phyloP scores from a whole-genome alignment of 1,140 invertebrate species.

The Eriocheir sinensis region DNA sequence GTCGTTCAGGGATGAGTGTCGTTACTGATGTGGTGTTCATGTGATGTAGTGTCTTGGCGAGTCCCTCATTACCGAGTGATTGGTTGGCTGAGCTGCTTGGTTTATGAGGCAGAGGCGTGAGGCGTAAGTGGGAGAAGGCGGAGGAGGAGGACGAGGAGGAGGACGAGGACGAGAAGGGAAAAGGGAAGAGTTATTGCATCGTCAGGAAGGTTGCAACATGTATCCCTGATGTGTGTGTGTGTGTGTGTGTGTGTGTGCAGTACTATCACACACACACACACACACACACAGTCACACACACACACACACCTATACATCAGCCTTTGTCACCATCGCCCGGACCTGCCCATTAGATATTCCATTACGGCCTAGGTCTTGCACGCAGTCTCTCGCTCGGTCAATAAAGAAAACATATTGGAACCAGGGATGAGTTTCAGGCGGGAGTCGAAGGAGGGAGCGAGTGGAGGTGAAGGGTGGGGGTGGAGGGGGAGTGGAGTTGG shows the following conservation, averaged over 20 bases:
- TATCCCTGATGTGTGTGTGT: neutral
- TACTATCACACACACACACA: conserved; percentile 43
- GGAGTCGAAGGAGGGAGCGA: neutral
- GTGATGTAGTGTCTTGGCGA: neutral
- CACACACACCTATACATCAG: conserved; percentile 12
- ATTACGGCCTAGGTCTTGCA: conserved; percentile 1
- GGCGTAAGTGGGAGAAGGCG: neutral
- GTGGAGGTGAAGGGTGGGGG: neutral
- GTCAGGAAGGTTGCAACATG: neutral
- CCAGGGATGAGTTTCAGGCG: neutral
- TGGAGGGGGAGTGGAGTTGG: no score
- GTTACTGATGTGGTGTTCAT: neutral
- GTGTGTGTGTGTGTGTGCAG: conserved; percentile 34
- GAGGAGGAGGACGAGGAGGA: neutral
- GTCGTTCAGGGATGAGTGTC: no score
- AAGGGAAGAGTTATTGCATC: neutral
- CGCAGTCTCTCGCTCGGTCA: neutral
- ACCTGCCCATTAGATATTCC: neutral
- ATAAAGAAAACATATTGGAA: no score
- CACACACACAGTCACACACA: conserved; percentile 57
- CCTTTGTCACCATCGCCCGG: no score
- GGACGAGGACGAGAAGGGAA: neutral
- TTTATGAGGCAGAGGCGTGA: neutral
- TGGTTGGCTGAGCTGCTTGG: neutral
- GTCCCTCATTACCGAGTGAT: neutral